Evolutionary conservation across 2,888 invertebrate species (phyloP).

Genomic region (Drosophila koepferae): DNA sequence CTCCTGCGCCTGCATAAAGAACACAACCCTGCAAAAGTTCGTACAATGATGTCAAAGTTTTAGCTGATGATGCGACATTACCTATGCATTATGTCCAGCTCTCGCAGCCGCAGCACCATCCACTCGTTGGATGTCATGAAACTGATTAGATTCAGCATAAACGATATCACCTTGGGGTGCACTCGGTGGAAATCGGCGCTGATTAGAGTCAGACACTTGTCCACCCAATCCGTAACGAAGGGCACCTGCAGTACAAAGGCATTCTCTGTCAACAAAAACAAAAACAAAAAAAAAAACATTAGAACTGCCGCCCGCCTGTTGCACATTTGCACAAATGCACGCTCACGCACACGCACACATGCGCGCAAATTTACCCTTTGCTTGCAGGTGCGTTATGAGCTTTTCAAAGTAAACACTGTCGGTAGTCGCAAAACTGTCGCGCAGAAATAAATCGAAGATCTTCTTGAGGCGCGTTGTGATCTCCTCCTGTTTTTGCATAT

Average conservation of each 20-base stretch:
- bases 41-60: neutral
- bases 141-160: constrained; percentile 88
- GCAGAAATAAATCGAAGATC: constrained; percentile 80
- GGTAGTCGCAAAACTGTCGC: constrained; percentile 75
- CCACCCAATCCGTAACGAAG: constrained; percentile 85
- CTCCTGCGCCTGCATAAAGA: constrained; percentile 66
- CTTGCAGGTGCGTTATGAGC: constrained; percentile 87
- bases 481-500: constrained; percentile 74
- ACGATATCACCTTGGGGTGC: constrained; percentile 86
- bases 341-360: neutral
- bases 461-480: constrained; percentile 68
- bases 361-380: constrained; percentile 84
- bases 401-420: constrained; percentile 89
- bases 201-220: constrained; percentile 84
- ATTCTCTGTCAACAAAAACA: constrained; percentile 77
- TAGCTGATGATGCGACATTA: constrained; percentile 32
- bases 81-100: constrained; percentile 82
- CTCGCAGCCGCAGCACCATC: constrained; percentile 87
- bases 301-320: constrained; percentile 50
- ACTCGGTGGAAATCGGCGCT: constrained; percentile 81
- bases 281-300: neutral
- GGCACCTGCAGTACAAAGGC: constrained; percentile 81
- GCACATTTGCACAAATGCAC: constrained; percentile 18
- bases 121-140: constrained; percentile 87
- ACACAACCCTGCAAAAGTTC: constrained; percentile 62